Evolutionary conservation across 1,140 invertebrate genomes (phyloP), one percentile per base, ranked within the genome.

Genomic region (Ostrea edulis): DNA sequence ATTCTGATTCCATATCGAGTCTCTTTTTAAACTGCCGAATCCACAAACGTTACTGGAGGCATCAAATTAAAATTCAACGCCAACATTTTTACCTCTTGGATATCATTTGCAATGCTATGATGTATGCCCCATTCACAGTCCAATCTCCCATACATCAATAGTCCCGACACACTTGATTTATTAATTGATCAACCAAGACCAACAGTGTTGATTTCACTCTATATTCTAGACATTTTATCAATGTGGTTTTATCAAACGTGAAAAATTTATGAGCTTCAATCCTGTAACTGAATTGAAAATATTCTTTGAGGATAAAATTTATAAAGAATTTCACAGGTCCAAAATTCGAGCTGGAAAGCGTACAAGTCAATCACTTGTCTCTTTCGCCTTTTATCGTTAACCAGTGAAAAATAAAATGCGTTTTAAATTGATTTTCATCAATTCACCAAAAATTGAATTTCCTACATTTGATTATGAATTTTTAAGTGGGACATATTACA

Each of bases 391-490:
- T 77, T 77, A 35, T 77, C 68, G 68, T 77, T 77, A 77, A 29
- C 25, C 68, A 77, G 68, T 77, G 68, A 35, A 77, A 77, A 77
- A 77, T 77, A 35, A 77, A 77, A 77, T 77, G 68, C 29, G 68
- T 77, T 77, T 77, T 77, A 77, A 77, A 77, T 77, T 77, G 68
- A 77, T 77, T 77, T 77, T 77, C 14, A 77, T 77, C 68, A 77
- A 77, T 77, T 77, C 68, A 77, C 7, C 25, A 77, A 77, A 77
- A 77, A 77, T 77, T 77, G 68, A 77, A 77, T 35, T 77, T 77
- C 68, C 25, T 35, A 35, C 68, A 77, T 77, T 77, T 77, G 25
- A 25, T 29, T 77, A 77, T 29, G 29, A 25, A 29, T 25, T 25
- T 62, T 77, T 29, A 77, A 77, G 68, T 14, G 29, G 5, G 68